phyloP scores from a whole-genome alignment of 2,888 invertebrate genomes.

The Crematogaster levior region DNA sequence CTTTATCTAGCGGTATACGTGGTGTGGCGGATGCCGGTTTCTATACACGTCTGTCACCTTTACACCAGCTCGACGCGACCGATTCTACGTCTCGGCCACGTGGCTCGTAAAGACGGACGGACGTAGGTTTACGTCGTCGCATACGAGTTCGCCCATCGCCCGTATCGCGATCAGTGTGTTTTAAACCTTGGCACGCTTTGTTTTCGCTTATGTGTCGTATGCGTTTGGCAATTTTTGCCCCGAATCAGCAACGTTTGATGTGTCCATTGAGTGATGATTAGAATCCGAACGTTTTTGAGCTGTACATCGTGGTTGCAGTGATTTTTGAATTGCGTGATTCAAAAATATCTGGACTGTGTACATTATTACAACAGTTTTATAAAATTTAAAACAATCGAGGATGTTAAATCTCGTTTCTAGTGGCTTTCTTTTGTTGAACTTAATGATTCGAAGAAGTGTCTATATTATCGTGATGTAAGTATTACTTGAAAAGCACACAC shows the following conservation, averaged over 20 bases:
- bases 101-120: constrained; percentile 67
- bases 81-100: constrained; percentile 67
- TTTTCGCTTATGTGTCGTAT: constrained; percentile 63
- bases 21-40: constrained; percentile 48
- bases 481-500: background rate
- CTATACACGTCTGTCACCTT: constrained; percentile 64
- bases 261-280: background rate
- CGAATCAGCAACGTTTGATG: background rate
- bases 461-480: constrained; percentile 26
- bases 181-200: constrained; percentile 74
- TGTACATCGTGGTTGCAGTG: background rate
- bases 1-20: constrained; percentile 48
- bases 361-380: background rate
- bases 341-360: background rate
- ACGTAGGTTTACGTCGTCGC: constrained; percentile 54
- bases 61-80: constrained; percentile 56
- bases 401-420: background rate
- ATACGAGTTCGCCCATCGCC: constrained; percentile 9
- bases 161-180: constrained; percentile 62
- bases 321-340: background rate
- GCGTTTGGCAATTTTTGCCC: constrained; percentile 28
- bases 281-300: background rate
- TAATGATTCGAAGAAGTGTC: background rate
- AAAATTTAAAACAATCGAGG: background rate
- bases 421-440: background rate